Conservation (phyloP, 2,797 vertebrate species). For the Propithecus deckenii region DNA sequence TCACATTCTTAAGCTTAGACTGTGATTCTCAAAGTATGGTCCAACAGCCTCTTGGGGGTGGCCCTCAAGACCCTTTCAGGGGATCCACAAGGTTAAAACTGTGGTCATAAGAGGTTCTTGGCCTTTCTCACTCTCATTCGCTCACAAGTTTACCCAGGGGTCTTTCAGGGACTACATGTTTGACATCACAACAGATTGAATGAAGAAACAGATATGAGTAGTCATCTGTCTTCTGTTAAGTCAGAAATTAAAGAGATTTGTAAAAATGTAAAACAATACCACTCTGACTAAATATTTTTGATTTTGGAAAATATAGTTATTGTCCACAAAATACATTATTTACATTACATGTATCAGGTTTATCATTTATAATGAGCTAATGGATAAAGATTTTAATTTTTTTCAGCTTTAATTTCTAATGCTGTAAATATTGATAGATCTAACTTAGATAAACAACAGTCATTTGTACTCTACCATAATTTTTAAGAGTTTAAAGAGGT, state of each 20-base stretch:
- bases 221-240: slow-evolving; percentile 31
- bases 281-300: slow-evolving; percentile 3
- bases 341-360: background rate
- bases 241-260: slow-evolving; percentile 34
- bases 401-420: slow-evolving; percentile 35
- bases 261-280: slow-evolving; percentile 7
- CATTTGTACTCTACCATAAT: background rate
- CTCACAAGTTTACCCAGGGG: background rate
- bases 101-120: background rate
- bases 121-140: background rate
- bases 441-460: background rate
- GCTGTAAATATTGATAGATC: background rate
- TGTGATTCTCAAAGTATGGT: background rate
- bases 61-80: background rate
- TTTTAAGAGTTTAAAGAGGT: slow-evolving; percentile 11
- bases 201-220: background rate
- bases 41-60: background rate
- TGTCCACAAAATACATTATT: slow-evolving; percentile 29
- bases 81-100: background rate
- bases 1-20: background rate
- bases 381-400: background rate
- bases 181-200: background rate
- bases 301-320: slow-evolving; percentile 41
- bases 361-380: slow-evolving; percentile 13
- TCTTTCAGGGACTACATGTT: background rate